A percentile compares a stretch with the other conserved stretches of the same genome.
phyloP scores from a whole-genome alignment of 1,140 invertebrate genomes.

The Diabrotica virgifera region DNA sequence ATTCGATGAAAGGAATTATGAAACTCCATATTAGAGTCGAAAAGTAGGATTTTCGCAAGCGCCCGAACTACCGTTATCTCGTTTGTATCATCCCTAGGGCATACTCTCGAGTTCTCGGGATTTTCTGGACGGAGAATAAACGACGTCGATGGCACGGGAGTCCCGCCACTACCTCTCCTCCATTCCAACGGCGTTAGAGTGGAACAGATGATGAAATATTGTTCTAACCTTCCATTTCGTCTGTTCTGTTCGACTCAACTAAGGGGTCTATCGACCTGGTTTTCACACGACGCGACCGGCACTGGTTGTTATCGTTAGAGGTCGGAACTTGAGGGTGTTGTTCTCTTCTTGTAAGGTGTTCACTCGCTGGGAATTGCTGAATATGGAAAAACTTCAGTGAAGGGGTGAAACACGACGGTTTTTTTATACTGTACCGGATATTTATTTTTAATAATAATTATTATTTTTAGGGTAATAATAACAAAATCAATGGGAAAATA shows the following conservation, averaged over 20 bases:
- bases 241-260: too few species aligned
- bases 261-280: neutral
- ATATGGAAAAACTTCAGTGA: neutral
- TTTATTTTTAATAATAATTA: too few species aligned
- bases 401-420: neutral
- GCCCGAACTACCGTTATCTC: neutral
- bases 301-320: neutral
- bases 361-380: too few species aligned
- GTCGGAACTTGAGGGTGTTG: too few species aligned
- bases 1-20: too few species aligned
- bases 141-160: neutral
- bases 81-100: neutral
- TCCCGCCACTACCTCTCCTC: neutral
- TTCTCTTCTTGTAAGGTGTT: too few species aligned
- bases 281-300: neutral
- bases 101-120: neutral
- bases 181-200: neutral
- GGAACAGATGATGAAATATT: slow-evolving; percentile 2
- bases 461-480: too few species aligned
- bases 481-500: too few species aligned
- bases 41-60: too few species aligned
- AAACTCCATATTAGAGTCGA: too few species aligned
- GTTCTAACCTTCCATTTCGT: neutral
- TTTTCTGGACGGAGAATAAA: neutral
- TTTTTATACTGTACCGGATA: neutral